Evolutionary conservation across 2,797 vertebrate species (phyloP), one percentile per base, ranked within the genome.

Genomic region (Neoniphon sammara): DNA sequence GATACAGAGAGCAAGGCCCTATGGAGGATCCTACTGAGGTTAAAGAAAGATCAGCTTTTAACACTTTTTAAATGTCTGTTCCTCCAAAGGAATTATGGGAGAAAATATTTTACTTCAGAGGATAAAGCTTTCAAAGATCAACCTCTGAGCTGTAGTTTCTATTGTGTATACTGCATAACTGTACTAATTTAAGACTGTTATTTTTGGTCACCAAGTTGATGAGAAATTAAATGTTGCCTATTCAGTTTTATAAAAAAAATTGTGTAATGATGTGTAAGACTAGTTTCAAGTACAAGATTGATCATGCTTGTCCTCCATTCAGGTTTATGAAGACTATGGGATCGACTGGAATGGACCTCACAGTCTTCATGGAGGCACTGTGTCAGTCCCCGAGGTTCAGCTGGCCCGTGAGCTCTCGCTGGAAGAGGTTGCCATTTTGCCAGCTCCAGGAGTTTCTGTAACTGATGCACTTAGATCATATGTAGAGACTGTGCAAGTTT

Each of bases 271-370:
- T 11, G 25, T 63, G 42, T 63, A 5, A 63, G 46, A 63, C 60
- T 46, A 46, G 39, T 63, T 63, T 49, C 47, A 63, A 63, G 58
- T 61, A 61, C 58, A 61, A 61, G 58, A 61, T 44, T 44, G 58
- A 61, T 61, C 20, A 61, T 61, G 34, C 58, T 61, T 61, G 58
- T 61, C 58, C 17, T 61, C 58, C 58, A 61, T 61, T 61, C 58
- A 61, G 58, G 34, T 61, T 61, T 31, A 34, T 61, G 58, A 61
- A 61, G 58, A 61, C 10, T 61, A 61, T 61, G 58, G 58, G 58
- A 61, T 61, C 0, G 25, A 78, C 42, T 78, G 63, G 70, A 79
- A 74, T 1, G 36, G 44, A 52, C 77, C 70, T 70, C 53, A 79
- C 34, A 50, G 18, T 31, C 18, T 30, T 74, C 52, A 65, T 74